These are phyloP conservation scores for Zosterops pallidus DNA, from an alignment of 2,113 vertebrate species.

Conservation along the genomic window DNA sequence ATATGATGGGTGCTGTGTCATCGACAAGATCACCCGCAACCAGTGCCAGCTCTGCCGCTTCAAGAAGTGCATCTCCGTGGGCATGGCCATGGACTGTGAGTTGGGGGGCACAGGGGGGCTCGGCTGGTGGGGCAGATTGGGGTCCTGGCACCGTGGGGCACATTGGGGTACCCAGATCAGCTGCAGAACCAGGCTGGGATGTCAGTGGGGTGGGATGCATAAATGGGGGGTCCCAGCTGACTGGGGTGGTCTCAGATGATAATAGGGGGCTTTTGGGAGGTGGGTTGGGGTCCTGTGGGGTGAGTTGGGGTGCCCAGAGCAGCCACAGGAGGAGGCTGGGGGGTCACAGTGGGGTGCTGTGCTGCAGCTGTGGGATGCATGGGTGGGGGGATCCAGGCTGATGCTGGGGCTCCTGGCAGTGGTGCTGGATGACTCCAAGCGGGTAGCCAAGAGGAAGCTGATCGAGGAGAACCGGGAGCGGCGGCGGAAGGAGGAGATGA, in stretches of 20 bases:
- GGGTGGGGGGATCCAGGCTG: neutral
- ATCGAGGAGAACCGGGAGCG: slow-evolving; percentile 96
- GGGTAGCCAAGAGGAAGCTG: slow-evolving; percentile 95
- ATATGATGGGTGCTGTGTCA: slow-evolving; percentile 94
- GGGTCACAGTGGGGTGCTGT: neutral
- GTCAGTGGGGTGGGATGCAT: accelerated
- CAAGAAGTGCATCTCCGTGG: slow-evolving; percentile 92
- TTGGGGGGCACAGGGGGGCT: neutral
- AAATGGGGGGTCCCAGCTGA: neutral
- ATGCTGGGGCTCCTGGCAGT: slow-evolving; percentile 69
- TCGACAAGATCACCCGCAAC: slow-evolving; percentile 97
- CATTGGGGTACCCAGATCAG: neutral
- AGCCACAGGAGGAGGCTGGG: neutral
- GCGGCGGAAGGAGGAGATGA: slow-evolving; percentile 92
- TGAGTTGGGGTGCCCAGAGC: accelerated
- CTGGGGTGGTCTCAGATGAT: no score
- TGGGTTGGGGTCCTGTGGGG: accelerated
- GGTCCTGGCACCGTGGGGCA: accelerated
- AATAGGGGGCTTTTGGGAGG: neutral
- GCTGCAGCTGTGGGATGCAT: neutral
- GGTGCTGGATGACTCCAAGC: slow-evolving; percentile 94
- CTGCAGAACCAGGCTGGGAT: neutral
- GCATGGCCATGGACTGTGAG: slow-evolving; percentile 86
- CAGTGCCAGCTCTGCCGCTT: slow-evolving; percentile 98
- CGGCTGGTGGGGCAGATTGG: neutral